phyloP scores from a whole-genome alignment of 2,888 invertebrate species.

The Pyrocoelia pectoralis region DNA sequence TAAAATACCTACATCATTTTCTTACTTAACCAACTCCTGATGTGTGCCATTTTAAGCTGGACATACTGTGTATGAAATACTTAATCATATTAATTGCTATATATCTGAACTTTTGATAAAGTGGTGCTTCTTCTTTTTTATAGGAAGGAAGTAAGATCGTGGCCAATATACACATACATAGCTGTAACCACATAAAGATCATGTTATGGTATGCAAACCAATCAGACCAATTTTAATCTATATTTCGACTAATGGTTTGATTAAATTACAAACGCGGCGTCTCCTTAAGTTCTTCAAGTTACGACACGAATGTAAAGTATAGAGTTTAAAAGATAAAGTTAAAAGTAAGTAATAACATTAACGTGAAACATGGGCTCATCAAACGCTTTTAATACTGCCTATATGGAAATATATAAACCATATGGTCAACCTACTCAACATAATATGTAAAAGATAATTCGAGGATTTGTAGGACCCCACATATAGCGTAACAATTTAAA shows the following conservation, averaged over 20 bases:
- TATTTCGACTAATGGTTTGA: background rate
- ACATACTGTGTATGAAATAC: no score
- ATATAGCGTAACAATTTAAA: background rate
- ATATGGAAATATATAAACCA: background rate
- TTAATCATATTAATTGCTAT: no score
- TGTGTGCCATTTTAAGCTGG: no score
- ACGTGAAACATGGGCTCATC: background rate
- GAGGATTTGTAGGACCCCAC: background rate
- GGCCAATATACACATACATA: no score
- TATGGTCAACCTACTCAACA: conserved; percentile 1
- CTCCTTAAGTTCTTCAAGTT: background rate
- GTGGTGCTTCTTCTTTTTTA: no score
- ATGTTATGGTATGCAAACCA: no score
- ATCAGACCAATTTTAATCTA: background rate
- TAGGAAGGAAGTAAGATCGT: no score
- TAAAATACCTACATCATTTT: no score
- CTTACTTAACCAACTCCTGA: no score
- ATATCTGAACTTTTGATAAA: no score
- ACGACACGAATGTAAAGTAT: background rate
- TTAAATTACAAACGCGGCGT: background rate
- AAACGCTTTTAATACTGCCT: background rate
- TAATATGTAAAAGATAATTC: background rate
- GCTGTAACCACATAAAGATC: no score
- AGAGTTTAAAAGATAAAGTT: background rate
- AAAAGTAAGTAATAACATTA: conserved; percentile 1